These are phyloP conservation scores for Tenthredo distinguenda DNA, from an alignment of 2,888 invertebrate species.

Conservation along the genomic window DNA sequence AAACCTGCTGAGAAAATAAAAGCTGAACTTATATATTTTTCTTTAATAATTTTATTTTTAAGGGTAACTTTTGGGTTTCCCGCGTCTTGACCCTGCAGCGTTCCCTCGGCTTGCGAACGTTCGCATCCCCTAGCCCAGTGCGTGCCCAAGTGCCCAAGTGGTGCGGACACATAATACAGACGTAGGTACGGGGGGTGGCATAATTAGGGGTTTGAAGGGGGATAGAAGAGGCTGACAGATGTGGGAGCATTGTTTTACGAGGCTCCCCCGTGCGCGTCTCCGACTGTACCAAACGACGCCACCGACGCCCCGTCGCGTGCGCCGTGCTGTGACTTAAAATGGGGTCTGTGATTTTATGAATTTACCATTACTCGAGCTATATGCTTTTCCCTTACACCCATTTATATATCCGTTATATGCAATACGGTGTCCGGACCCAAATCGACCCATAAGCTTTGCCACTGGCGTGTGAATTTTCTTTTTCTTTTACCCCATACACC, in stretches of 20 bases:
- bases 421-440: neutral
- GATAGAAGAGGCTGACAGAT: slow-evolving; percentile 78
- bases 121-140: slow-evolving; percentile 64
- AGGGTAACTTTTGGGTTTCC: slow-evolving; percentile 43
- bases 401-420: slow-evolving; percentile 13
- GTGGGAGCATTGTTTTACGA: slow-evolving; percentile 78
- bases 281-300: slow-evolving; percentile 47
- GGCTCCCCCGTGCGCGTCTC: slow-evolving; percentile 64
- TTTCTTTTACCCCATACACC: neutral
- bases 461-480: slow-evolving; percentile 37
- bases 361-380: slow-evolving; percentile 54
- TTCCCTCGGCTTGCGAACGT: slow-evolving; percentile 8
- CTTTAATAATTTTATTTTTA: neutral
- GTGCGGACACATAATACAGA: slow-evolving; percentile 76
- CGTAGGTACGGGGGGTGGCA: slow-evolving; percentile 71
- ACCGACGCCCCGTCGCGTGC: slow-evolving; percentile 67
- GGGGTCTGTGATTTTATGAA: slow-evolving; percentile 72
- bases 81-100: slow-evolving; percentile 64
- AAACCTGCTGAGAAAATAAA: neutral
- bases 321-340: slow-evolving; percentile 77
- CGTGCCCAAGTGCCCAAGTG: slow-evolving; percentile 78
- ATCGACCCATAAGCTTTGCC: slow-evolving; percentile 2
- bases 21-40: neutral
- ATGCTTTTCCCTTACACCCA: slow-evolving; percentile 31
- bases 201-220: slow-evolving; percentile 77